Percentiles rank a stretch among this genome's conserved stretches.
These are phyloP conservation scores for Geotrypetes seraphini DNA, from an alignment of 2,797 vertebrate species.

Conservation along the genomic window DNA sequence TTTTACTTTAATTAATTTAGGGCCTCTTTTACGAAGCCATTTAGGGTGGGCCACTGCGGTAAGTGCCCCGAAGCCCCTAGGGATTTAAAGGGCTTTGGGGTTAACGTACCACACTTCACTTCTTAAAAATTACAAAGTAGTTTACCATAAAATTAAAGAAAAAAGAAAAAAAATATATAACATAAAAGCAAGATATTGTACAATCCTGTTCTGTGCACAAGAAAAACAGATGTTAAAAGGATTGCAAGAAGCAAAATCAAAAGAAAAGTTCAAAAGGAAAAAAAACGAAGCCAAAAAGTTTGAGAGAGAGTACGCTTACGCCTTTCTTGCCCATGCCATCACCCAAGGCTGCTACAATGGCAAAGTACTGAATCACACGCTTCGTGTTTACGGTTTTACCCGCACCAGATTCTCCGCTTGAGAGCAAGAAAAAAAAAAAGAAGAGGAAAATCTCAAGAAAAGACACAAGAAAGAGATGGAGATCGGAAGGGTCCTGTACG, in stretches of 20 bases:
- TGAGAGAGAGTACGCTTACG: constrained; percentile 55
- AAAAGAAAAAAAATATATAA: constrained; percentile 16
- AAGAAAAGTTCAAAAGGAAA: not conserved
- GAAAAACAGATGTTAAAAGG: constrained; percentile 25
- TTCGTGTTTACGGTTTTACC: constrained; percentile 99
- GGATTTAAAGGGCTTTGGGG: too few species aligned
- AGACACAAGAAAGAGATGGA: constrained; percentile 31
- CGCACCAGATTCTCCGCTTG: constrained; percentile 96
- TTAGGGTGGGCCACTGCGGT: too few species aligned
- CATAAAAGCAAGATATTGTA: constrained; percentile 33
- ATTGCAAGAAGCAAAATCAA: constrained; percentile 4
- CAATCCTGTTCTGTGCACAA: constrained; percentile 22
- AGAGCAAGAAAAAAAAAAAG: constrained; percentile 51
- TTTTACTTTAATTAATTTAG: too few species aligned
- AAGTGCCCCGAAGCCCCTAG: too few species aligned
- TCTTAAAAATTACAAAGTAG: too few species aligned
- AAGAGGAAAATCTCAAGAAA: not conserved
- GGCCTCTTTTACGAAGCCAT: too few species aligned
- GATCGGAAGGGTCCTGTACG: too few species aligned
- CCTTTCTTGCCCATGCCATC: constrained; percentile 84
- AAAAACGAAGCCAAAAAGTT: constrained; percentile 21
- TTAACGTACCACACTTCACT: too few species aligned
- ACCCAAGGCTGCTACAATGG: constrained; percentile 92
- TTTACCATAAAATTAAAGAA: too few species aligned
- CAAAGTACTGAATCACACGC: constrained; percentile 98